Conservation (phyloP, 1,140 invertebrate genomes). For the Drosophila pruinosa region DNA sequence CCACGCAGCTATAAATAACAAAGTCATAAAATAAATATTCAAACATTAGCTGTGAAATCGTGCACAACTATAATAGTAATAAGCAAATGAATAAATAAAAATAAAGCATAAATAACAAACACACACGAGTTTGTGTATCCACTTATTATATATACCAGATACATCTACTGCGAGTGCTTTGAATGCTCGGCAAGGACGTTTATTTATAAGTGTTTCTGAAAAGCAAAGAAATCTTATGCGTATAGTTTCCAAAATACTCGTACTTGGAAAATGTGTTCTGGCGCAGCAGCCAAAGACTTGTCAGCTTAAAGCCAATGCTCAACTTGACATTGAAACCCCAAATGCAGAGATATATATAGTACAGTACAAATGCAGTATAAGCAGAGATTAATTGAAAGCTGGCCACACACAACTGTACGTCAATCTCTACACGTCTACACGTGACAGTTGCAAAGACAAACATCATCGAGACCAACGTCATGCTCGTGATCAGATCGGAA, state of each 20-base stretch:
- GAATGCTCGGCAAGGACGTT: constrained; percentile 64
- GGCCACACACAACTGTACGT: constrained; percentile 42
- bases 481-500: not conserved
- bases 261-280: constrained; percentile 5
- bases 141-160: too few relatives aligned
- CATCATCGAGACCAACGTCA: not conserved
- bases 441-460: constrained; percentile 39
- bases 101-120: constrained; percentile 38
- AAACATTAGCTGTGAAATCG: constrained; percentile 60
- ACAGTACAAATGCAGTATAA: too few relatives aligned
- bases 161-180: constrained; percentile 28
- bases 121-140: constrained; percentile 9
- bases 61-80: constrained; percentile 46
- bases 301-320: constrained; percentile 44
- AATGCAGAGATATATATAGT: constrained; percentile 17
- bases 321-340: constrained; percentile 74
- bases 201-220: constrained; percentile 53
- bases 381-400: constrained; percentile 5
- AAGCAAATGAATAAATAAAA: constrained; percentile 10
- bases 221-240: not conserved
- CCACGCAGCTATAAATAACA: constrained; percentile 59
- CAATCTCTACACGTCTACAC: constrained; percentile 25
- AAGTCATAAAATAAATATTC: constrained; percentile 42
- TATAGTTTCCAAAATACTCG: constrained; percentile 4
- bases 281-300: constrained; percentile 14